phyloP scores from a whole-genome alignment of 2,888 invertebrate genomes.

The Microplitis manilae region DNA sequence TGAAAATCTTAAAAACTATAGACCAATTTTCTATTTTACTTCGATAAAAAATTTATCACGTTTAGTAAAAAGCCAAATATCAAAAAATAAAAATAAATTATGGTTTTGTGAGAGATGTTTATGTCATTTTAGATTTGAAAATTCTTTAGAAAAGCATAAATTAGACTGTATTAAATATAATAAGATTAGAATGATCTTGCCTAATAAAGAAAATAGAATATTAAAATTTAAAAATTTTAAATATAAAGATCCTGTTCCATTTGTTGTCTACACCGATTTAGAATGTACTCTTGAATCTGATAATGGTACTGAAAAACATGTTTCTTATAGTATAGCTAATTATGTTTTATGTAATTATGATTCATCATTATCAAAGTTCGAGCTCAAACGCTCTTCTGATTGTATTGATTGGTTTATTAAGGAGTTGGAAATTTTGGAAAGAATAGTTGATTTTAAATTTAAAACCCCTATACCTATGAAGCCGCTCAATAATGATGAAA shows the following conservation, averaged over 20 bases:
- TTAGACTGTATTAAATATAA: not conserved
- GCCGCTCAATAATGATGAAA: constrained; percentile 20
- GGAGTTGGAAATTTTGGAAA: too few relatives aligned
- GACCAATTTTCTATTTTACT: too few relatives aligned
- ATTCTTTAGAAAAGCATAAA: too few relatives aligned
- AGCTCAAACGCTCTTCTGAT: not conserved
- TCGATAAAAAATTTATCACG: too few relatives aligned
- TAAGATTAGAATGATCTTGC: constrained; percentile 3
- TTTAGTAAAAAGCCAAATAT: too few relatives aligned
- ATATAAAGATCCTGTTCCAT: constrained; percentile 40
- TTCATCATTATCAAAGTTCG: constrained; percentile 37
- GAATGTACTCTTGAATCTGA: constrained; percentile 43
- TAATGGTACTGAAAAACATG: constrained; percentile 32
- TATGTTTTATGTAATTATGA: constrained; percentile 35
- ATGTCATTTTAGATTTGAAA: too few relatives aligned
- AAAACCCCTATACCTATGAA: constrained; percentile 29
- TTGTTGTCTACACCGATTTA: constrained; percentile 44
- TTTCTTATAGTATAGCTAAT: constrained; percentile 35
- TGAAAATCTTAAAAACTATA: too few relatives aligned
- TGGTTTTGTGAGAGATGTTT: too few relatives aligned
- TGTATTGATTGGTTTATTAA: too few relatives aligned
- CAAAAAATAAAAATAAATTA: too few relatives aligned
- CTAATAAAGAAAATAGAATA: constrained; percentile 32
- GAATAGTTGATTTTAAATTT: not conserved
- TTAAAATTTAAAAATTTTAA: constrained; percentile 42